phyloP scores from a whole-genome alignment of 2,113 vertebrate genomes.

The Hemicordylus capensis region DNA sequence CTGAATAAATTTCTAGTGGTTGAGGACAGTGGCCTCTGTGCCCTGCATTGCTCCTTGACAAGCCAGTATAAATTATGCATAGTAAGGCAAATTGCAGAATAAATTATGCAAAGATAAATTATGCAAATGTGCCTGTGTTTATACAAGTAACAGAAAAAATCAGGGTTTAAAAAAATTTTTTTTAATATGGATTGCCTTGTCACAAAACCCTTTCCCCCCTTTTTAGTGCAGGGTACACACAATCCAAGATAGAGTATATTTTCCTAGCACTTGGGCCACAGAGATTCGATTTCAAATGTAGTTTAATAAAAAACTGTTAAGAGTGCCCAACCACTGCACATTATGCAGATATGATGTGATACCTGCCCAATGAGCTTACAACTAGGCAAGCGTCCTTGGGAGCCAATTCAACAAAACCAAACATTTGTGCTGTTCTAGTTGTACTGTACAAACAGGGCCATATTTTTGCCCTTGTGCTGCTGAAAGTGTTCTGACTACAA shows the following conservation, averaged over 20 bases:
- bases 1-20: neutral
- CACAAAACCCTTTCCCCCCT: neutral
- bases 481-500: no score
- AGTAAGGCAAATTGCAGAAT: neutral
- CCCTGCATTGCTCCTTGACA: neutral
- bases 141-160: neutral
- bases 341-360: no score
- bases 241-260: no score
- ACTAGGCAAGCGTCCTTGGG: no score
- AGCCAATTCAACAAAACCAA: neutral
- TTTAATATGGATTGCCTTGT: no score
- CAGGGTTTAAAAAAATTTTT: no score
- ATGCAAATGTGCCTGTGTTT: neutral
- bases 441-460: no score
- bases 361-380: no score
- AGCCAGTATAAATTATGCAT: neutral
- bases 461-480: no score
- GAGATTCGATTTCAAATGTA: no score
- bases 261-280: no score
- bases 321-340: neutral
- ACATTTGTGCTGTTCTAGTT: neutral
- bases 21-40: neutral
- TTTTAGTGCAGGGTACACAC: neutral
- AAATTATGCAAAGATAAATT: neutral
- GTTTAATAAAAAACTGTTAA: no score